Evolutionary conservation across 2,797 vertebrate genomes (phyloP).

Genomic region (Chaenodraco wilsoni): DNA sequence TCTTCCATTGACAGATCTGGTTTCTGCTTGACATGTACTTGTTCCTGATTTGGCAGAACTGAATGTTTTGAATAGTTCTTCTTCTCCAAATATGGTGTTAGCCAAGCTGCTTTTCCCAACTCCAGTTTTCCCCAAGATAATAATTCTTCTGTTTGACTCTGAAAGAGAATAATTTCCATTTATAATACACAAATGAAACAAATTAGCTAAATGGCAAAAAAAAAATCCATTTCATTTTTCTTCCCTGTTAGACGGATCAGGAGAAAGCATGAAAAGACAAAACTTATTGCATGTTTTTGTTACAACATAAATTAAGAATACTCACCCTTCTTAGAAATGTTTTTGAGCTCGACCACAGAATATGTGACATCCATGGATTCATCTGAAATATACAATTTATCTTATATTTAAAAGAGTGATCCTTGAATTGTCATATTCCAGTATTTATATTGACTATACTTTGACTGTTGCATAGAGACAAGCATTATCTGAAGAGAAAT

Average conservation of each 20-base stretch:
- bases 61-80: rapidly evolving
- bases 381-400: constrained; percentile 11
- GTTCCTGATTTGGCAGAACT: rapidly evolving
- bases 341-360: background rate
- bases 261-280: background rate
- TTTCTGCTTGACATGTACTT: rapidly evolving
- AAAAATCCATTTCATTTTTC: no score
- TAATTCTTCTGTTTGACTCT: background rate
- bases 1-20: background rate
- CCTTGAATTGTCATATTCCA: background rate
- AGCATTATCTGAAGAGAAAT: constrained; percentile 2
- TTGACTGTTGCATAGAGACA: background rate
- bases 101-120: constrained; percentile 37
- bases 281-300: background rate
- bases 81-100: constrained; percentile 30
- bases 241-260: no score
- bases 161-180: background rate
- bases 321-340: background rate
- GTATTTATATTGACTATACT: background rate
- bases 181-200: no score
- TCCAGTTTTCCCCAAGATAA: constrained; percentile 29
- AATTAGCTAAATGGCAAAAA: no score
- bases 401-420: background rate
- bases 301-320: background rate
- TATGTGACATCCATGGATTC: background rate